A percentile compares a stretch with the other conserved stretches of the same genome.
phyloP scores from a whole-genome alignment of 1,140 invertebrate genomes.

The Drosophila trapezifrons region DNA sequence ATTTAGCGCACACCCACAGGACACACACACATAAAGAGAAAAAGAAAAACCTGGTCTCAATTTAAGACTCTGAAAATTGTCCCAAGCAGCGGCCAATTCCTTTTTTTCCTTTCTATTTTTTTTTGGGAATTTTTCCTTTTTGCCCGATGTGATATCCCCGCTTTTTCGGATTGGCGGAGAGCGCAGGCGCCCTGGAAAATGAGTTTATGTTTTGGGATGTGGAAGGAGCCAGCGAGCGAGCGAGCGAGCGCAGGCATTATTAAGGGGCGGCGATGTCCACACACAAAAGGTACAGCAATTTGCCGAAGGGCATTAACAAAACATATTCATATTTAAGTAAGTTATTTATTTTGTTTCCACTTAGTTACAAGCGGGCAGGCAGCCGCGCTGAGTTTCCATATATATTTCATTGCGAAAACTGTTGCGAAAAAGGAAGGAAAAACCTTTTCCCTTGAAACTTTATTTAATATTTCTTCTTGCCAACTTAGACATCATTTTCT shows the following conservation, averaged over 20 bases:
- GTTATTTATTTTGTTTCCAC: slow-evolving; percentile 46
- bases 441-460: not conserved
- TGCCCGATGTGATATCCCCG: slow-evolving; percentile 2
- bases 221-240: slow-evolving; percentile 19
- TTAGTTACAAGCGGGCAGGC: slow-evolving; percentile 28
- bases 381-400: slow-evolving; percentile 18
- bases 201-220: slow-evolving; percentile 16
- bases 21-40: not conserved
- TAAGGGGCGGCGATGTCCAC: slow-evolving; percentile 24
- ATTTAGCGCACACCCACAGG: slow-evolving; percentile 25
- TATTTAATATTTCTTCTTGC: no score
- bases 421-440: not conserved
- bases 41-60: slow-evolving; percentile 42
- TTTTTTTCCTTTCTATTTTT: slow-evolving; percentile 28
- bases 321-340: slow-evolving; percentile 49
- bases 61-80: slow-evolving; percentile 41
- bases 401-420: slow-evolving; percentile 2
- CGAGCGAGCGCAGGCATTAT: slow-evolving; percentile 12
- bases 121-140: slow-evolving; percentile 25
- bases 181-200: slow-evolving; percentile 43
- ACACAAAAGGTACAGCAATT: slow-evolving; percentile 57
- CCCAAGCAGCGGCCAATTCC: slow-evolving; percentile 34
- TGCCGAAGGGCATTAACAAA: slow-evolving; percentile 43
- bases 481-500: no score
- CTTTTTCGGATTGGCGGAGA: slow-evolving; percentile 8